These are phyloP conservation scores for Trichonephila inaurata DNA, from an alignment of 1,140 invertebrate genomes.

Conservation along the genomic window DNA sequence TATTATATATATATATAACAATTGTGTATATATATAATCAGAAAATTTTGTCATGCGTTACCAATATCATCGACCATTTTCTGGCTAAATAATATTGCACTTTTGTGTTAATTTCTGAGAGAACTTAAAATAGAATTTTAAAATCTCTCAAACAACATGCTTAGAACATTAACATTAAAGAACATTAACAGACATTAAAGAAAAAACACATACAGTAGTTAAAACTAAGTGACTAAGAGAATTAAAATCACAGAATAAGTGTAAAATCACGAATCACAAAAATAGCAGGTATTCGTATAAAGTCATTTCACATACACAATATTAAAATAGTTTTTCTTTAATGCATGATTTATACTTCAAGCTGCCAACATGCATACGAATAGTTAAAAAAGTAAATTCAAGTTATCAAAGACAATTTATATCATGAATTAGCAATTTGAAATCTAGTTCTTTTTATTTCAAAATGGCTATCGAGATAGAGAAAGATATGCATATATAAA, in stretches of 20 bases:
- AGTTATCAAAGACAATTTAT: not conserved
- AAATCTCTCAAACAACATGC: not conserved
- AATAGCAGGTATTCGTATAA: slow-evolving; percentile 25
- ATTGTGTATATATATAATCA: not conserved
- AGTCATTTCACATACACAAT: not conserved
- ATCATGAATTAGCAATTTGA: not conserved
- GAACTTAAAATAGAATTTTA: not conserved
- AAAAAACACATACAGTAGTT: not conserved
- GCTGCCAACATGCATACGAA: not conserved
- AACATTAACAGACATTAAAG: slow-evolving; percentile 21
- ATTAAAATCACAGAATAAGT: slow-evolving; percentile 44
- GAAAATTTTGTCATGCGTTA: not conserved
- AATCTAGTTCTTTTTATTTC: not conserved
- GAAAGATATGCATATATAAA: not conserved
- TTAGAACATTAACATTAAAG: slow-evolving; percentile 20
- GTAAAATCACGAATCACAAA: not conserved
- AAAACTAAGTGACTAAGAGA: slow-evolving; percentile 37
- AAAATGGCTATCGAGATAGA: not conserved
- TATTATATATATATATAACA: not conserved
- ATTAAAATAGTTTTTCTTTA: slow-evolving; percentile 32
- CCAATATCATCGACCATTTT: not conserved
- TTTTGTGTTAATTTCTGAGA: not conserved
- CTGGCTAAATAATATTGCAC: slow-evolving; percentile 1
- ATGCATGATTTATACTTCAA: slow-evolving; percentile 3
- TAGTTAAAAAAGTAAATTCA: not conserved